Conservation (phyloP, 2,888 invertebrate species). For the Taphrorychus bicolor region DNA sequence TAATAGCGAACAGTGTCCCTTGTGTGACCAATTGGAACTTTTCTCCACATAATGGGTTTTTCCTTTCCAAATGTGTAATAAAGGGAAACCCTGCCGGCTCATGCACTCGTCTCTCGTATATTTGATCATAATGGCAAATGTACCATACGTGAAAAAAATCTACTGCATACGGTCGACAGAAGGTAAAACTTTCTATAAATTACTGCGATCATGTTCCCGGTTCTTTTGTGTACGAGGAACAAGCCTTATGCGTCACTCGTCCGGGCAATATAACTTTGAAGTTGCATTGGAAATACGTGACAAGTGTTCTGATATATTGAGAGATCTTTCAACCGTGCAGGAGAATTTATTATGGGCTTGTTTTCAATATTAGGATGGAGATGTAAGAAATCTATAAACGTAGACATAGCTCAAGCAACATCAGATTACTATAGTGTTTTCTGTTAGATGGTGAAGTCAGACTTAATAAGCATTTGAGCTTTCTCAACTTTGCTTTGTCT, state of each 20-base stretch:
- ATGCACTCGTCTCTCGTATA: not conserved
- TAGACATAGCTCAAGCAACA: too few relatives aligned
- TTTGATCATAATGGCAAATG: conserved; percentile 1
- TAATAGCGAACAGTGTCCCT: not conserved
- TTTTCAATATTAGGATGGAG: too few relatives aligned
- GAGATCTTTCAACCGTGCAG: not conserved
- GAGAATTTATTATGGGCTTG: not conserved
- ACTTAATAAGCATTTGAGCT: too few relatives aligned
- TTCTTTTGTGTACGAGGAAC: conserved; percentile 4
- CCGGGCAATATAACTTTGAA: conserved; percentile 1
- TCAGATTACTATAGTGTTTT: too few relatives aligned
- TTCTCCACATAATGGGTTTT: not conserved
- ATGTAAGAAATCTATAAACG: too few relatives aligned
- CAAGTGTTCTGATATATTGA: not conserved
- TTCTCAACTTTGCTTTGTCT: too few relatives aligned
- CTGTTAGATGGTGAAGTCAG: too few relatives aligned
- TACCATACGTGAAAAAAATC: not conserved
- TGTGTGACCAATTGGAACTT: not conserved
- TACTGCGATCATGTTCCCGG: not conserved
- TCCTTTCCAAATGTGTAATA: not conserved
- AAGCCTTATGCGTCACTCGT: not conserved
- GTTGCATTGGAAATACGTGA: conserved; percentile 3
- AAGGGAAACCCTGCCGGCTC: not conserved
- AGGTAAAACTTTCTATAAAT: not conserved
- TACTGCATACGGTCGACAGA: not conserved